Evolutionary conservation across 2,113 vertebrate genomes (phyloP).

Genomic region (Psilopsiagon aurifrons): DNA sequence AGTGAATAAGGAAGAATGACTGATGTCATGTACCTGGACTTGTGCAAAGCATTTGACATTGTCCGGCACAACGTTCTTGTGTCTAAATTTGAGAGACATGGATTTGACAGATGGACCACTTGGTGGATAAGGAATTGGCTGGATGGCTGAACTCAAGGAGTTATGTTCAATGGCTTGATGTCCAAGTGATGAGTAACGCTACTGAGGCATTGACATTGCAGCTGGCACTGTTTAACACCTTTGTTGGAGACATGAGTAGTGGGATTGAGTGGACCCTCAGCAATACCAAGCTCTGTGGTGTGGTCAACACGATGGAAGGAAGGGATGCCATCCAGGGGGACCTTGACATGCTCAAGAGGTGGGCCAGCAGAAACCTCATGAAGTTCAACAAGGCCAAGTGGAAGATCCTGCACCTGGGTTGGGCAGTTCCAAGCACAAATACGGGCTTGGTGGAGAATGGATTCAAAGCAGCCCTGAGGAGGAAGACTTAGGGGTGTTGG

Average conservation of each 20-base stretch:
- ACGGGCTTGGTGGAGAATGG: not conserved
- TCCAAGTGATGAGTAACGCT: not conserved
- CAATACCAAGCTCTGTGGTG: not conserved
- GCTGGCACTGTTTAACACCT: not conserved
- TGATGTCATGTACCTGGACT: not conserved
- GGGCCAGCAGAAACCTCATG: not conserved
- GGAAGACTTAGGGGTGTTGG: not conserved
- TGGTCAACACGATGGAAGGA: not conserved
- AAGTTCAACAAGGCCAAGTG: not conserved
- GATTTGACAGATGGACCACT: not conserved
- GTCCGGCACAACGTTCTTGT: not conserved
- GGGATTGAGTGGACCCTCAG: not conserved
- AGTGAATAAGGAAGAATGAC: not conserved
- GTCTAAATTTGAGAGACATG: not conserved
- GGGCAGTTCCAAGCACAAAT: not conserved
- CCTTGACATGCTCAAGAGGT: not conserved
- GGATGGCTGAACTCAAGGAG: not conserved
- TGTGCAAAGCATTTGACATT: not conserved
- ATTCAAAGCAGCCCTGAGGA: not conserved
- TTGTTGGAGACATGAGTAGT: not conserved
- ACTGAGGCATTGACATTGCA: not conserved
- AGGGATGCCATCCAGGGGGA: not conserved
- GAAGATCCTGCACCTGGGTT: not conserved
- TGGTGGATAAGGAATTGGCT: not conserved
- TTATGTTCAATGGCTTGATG: not conserved